Conservation (phyloP, 2,797 vertebrate genomes). For the Esox lucius region DNA sequence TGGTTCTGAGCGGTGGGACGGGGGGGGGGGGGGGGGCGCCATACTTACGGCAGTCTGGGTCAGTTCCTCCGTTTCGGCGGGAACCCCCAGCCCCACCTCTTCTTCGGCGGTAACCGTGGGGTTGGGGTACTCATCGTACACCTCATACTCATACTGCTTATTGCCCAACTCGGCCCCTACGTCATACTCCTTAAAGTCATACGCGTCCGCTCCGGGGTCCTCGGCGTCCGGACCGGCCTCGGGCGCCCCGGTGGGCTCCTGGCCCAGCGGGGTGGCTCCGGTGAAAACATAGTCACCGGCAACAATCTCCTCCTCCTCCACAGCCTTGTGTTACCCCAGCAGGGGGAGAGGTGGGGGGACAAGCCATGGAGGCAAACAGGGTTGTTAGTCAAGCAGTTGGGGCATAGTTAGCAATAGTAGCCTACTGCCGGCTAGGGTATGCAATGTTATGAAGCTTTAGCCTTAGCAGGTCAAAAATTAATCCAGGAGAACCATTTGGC, state of each 20-base stretch:
- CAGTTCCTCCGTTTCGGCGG: constrained; percentile 93
- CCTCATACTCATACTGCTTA: constrained; percentile 88
- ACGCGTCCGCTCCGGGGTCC: constrained; percentile 60
- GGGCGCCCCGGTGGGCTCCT: constrained; percentile 74
- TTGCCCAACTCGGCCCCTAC: constrained; percentile 72
- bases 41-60: constrained; percentile 91
- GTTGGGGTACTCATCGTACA: constrained; percentile 92
- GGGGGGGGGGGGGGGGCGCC: constrained; percentile 29
- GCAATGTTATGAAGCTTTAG: constrained; percentile 58
- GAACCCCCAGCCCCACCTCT: constrained; percentile 92
- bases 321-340: constrained; percentile 84
- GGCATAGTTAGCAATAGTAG: constrained; percentile 53
- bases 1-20: no score
- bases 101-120: constrained; percentile 77
- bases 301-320: constrained; percentile 84
- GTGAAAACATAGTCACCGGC: constrained; percentile 84
- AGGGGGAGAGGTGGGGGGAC: constrained; percentile 46
- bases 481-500: constrained; percentile 38
- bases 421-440: constrained; percentile 46
- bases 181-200: constrained; percentile 81
- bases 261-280: constrained; percentile 79
- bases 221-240: constrained; percentile 63
- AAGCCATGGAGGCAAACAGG: constrained; percentile 78
- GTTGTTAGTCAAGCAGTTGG: constrained; percentile 87
- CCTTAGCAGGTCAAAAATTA: constrained; percentile 49